phyloP scores from a whole-genome alignment of 2,888 invertebrate genomes.

The Lamproptera curius region DNA sequence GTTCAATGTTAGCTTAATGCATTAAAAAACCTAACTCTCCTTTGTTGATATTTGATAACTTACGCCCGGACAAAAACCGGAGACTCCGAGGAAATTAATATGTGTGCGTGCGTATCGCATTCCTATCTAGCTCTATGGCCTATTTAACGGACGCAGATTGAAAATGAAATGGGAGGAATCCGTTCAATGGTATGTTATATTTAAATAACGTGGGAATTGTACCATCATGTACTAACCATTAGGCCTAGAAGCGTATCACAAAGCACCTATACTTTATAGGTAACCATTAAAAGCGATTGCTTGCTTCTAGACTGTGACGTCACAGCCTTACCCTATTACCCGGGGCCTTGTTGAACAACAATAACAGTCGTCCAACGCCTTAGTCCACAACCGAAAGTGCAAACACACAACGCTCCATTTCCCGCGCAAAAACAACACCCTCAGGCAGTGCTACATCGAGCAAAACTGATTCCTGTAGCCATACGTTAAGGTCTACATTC shows the following conservation, averaged over 20 bases:
- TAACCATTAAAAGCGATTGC: too few relatives aligned
- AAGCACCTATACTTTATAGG: too few relatives aligned
- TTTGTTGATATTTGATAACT: conserved; percentile 21
- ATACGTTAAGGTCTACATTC: background rate
- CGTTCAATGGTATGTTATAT: too few relatives aligned
- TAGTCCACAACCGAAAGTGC: conserved; percentile 27
- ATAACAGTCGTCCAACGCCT: conserved; percentile 30
- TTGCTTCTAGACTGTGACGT: too few relatives aligned
- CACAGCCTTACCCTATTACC: conserved; percentile 26
- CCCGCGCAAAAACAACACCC: conserved; percentile 2
- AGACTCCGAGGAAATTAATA: conserved; percentile 2
- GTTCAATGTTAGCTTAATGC: conserved; percentile 18
- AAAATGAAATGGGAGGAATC: too few relatives aligned
- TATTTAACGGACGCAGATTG: background rate
- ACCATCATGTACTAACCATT: background rate
- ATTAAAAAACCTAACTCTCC: conserved; percentile 20
- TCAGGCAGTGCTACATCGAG: background rate
- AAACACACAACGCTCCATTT: conserved; percentile 30
- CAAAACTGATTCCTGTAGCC: background rate
- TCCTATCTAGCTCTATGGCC: conserved; percentile 1
- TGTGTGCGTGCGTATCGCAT: conserved; percentile 13
- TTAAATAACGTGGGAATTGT: too few relatives aligned
- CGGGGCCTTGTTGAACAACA: conserved; percentile 34
- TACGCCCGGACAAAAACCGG: conserved; percentile 13
- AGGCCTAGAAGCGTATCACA: background rate